phyloP scores from a whole-genome alignment of 1,140 invertebrate genomes.

The Drosophila cardini region DNA sequence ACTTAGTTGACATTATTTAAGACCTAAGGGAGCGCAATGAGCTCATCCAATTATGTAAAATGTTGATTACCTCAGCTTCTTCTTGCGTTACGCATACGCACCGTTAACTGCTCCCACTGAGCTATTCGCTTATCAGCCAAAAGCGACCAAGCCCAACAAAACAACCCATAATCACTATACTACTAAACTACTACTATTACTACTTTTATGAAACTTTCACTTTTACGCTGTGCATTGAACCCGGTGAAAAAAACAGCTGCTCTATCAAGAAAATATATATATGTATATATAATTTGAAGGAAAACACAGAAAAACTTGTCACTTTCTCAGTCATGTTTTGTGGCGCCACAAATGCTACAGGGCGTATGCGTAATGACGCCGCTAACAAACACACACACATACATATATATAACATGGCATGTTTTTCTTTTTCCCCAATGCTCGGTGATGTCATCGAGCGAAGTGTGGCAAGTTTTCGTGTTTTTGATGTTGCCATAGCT shows the following conservation, averaged over 20 bases:
- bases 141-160: conserved; percentile 12
- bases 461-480: conserved; percentile 34
- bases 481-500: conserved; percentile 26
- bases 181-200: conserved; percentile 1
- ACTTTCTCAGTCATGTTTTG: conserved; percentile 8
- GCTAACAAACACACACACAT: too few species aligned
- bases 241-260: conserved; percentile 45
- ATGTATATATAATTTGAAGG: too few species aligned
- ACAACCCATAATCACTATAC: not conserved
- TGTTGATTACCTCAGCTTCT: conserved; percentile 25
- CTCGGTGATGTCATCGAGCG: conserved; percentile 61
- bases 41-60: conserved; percentile 56
- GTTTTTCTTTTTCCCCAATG: conserved; percentile 12
- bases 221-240: conserved; percentile 61
- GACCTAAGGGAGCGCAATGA: conserved; percentile 48
- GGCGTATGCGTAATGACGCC: conserved; percentile 56
- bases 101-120: conserved; percentile 20
- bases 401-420: conserved; percentile 21
- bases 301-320: conserved; percentile 27
- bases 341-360: conserved; percentile 59
- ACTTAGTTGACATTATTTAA: not conserved
- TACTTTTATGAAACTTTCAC: conserved; percentile 58
- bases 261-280: conserved; percentile 48
- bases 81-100: conserved; percentile 41
- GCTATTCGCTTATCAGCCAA: conserved; percentile 30